These are phyloP conservation scores for Upupa epops DNA, from an alignment of 2,113 vertebrate species.

Conservation along the genomic window DNA sequence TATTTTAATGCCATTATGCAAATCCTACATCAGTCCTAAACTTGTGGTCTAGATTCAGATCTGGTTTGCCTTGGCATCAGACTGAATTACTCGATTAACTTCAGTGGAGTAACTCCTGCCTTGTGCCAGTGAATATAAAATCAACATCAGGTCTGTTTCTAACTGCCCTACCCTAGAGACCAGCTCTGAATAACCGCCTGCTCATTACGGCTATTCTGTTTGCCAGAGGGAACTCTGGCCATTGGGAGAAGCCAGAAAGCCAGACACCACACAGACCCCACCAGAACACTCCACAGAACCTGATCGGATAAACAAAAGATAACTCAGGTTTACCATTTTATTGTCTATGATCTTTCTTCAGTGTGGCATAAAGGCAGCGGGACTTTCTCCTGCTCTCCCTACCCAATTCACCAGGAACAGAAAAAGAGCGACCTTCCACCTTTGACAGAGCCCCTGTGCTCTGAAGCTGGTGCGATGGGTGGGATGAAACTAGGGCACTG, in stretches of 20 bases:
- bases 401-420: background rate
- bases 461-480: background rate
- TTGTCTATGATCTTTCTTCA: background rate
- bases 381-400: background rate
- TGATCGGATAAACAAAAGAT: background rate
- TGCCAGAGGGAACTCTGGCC: background rate
- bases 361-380: fast-evolving
- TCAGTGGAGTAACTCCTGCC: background rate
- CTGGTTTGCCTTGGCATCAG: background rate
- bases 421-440: background rate
- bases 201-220: background rate
- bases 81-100: background rate
- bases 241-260: background rate
- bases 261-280: background rate
- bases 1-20: background rate
- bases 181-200: background rate
- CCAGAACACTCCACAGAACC: background rate
- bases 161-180: background rate
- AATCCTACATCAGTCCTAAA: background rate
- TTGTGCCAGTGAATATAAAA: background rate
- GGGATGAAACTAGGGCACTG: fast-evolving
- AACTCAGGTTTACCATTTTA: background rate
- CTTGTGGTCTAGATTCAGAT: background rate
- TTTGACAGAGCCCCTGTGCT: background rate
- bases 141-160: background rate